A percentile compares a stretch with the other conserved stretches of the same genome.
These are phyloP conservation scores for Acrossocheilus wenchowensis DNA, from an alignment of 2,797 vertebrate genomes.

Conservation along the genomic window DNA sequence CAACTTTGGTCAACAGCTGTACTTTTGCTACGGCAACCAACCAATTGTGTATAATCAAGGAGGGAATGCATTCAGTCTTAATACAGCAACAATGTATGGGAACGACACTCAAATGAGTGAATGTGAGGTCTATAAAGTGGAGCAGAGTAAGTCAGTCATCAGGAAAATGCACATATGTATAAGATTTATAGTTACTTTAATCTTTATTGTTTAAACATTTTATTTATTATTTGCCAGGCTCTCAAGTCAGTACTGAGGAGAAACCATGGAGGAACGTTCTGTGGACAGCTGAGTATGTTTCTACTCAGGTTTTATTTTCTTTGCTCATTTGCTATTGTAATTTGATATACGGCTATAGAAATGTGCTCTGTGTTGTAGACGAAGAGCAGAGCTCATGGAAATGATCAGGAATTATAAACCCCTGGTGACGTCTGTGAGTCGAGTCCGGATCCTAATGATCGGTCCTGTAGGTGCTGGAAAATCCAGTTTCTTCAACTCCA, in stretches of 20 bases:
- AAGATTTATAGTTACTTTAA: neutral
- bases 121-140: slow-evolving; percentile 70
- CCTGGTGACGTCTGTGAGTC: slow-evolving; percentile 41
- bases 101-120: slow-evolving; percentile 57
- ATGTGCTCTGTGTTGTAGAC: slow-evolving; percentile 9
- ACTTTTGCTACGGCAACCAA: slow-evolving; percentile 34
- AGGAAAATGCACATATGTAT: neutral
- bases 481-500: slow-evolving; percentile 77
- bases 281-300: slow-evolving; percentile 53
- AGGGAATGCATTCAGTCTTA: neutral
- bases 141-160: slow-evolving; percentile 57
- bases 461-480: slow-evolving; percentile 72
- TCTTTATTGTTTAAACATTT: neutral
- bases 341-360: neutral
- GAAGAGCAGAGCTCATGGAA: slow-evolving; percentile 8
- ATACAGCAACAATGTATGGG: neutral
- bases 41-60: neutral
- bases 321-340: neutral
- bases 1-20: slow-evolving; percentile 59
- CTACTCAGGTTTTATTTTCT: neutral
- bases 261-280: slow-evolving; percentile 55
- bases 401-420: slow-evolving; percentile 58
- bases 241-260: slow-evolving; percentile 2
- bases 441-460: slow-evolving; percentile 63
- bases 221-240: neutral